Evolutionary conservation across 2,888 invertebrate genomes (phyloP).

Genomic region (Tenthredo scrophulariae): DNA sequence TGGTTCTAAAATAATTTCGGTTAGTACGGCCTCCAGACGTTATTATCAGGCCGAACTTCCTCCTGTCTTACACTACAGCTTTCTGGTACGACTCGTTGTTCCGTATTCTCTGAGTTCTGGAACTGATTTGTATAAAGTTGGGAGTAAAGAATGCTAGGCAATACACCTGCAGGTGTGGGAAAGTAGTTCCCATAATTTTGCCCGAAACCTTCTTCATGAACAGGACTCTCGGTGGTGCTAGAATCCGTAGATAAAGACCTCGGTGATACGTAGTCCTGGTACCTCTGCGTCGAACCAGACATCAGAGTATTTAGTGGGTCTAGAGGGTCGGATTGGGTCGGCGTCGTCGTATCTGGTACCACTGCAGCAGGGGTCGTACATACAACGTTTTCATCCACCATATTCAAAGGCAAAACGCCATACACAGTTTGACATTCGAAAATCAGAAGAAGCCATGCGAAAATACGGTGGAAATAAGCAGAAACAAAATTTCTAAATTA

Average conservation of each 20-base stretch:
- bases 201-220: conserved; percentile 85
- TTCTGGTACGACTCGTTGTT: conserved; percentile 74
- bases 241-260: conserved; percentile 90
- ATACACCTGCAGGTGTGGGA: conserved; percentile 82
- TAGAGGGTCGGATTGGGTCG: conserved; percentile 74
- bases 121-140: conserved; percentile 86
- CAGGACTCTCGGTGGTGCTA: conserved; percentile 90
- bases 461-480: neutral
- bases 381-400: conserved; percentile 48
- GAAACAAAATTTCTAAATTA: neutral
- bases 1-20: neutral
- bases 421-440: neutral
- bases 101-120: conserved; percentile 74
- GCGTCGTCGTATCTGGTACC: conserved; percentile 87
- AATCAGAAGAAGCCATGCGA: neutral
- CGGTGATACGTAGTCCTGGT: conserved; percentile 79
- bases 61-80: conserved; percentile 75
- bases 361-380: conserved; percentile 79
- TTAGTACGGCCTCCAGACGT: conserved; percentile 77
- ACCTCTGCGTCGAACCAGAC: conserved; percentile 72
- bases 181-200: conserved; percentile 85
- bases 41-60: conserved; percentile 75
- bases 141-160: conserved; percentile 91
- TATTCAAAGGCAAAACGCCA: neutral
- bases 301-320: conserved; percentile 72